A percentile compares a stretch with the other conserved stretches of the same genome.
phyloP scores from a whole-genome alignment of 2,113 vertebrate species.

The Verasper variegatus region DNA sequence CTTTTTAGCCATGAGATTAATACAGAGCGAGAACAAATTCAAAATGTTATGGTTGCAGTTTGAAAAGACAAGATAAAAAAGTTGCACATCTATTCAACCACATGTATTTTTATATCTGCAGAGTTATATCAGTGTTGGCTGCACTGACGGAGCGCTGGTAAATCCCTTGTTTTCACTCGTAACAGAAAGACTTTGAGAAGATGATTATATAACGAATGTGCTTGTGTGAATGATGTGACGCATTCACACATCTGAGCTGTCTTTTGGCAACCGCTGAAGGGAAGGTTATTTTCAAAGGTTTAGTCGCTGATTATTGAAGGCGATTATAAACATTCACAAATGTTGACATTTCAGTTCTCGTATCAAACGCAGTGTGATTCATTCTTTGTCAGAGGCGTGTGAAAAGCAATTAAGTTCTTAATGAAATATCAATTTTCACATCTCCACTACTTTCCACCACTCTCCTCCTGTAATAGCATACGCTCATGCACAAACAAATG shows the following conservation, averaged over 20 bases:
- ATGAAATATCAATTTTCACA: conserved; percentile 41
- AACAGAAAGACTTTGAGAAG: conserved; percentile 1
- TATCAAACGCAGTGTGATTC: conserved; percentile 32
- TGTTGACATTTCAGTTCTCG: conserved; percentile 53
- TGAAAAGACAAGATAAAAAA: background rate
- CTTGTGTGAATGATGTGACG: conserved; percentile 27
- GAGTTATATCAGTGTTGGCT: background rate
- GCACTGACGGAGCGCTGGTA: background rate
- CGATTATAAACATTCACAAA: conserved; percentile 34
- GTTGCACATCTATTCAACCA: background rate
- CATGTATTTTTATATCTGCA: background rate
- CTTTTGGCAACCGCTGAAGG: conserved; percentile 29
- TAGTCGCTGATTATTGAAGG: conserved; percentile 33
- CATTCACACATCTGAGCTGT: conserved; percentile 22
- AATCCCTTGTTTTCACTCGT: background rate
- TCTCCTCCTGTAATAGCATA: background rate
- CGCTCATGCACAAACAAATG: conserved; percentile 25
- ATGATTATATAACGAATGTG: conserved; percentile 27
- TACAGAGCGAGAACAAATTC: background rate
- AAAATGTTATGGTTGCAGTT: background rate
- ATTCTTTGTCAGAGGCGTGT: conserved; percentile 37
- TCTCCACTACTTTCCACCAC: conserved; percentile 10
- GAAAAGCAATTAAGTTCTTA: conserved; percentile 67
- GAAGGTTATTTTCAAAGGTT: conserved; percentile 39
- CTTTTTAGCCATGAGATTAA: background rate